Conservation (phyloP, 2,113 vertebrate species). For the Phocoena sinus region DNA sequence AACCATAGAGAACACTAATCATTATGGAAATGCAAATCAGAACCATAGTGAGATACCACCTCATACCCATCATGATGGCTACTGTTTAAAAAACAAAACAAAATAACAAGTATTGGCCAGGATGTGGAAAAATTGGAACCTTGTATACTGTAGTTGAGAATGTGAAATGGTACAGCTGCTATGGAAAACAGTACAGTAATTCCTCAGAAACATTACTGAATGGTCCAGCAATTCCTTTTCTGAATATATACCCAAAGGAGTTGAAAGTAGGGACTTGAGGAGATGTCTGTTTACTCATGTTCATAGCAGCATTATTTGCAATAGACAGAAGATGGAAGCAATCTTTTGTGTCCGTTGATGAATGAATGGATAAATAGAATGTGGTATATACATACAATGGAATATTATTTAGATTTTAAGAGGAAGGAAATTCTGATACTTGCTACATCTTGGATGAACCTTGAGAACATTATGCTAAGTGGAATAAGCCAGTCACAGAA, state of each 20-base stretch:
- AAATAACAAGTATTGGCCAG: neutral
- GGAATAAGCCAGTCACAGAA: neutral
- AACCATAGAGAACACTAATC: neutral
- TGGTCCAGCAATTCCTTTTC: neutral
- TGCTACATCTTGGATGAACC: neutral
- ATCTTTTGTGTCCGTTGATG: neutral
- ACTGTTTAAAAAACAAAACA: neutral
- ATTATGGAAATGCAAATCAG: neutral
- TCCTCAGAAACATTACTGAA: neutral
- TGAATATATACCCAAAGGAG: neutral
- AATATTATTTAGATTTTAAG: neutral
- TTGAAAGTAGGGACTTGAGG: neutral
- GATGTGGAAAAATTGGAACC: neutral
- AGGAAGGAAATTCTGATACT: neutral
- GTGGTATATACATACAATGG: neutral
- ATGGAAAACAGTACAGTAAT: neutral
- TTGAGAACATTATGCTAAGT: neutral
- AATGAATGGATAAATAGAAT: neutral
- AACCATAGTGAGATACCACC: neutral
- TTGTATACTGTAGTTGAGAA: neutral
- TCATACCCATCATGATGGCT: neutral
- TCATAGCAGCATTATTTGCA: neutral
- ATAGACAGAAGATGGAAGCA: neutral
- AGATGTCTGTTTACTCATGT: neutral
- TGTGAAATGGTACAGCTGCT: neutral